phyloP scores from a whole-genome alignment of 2,888 invertebrate species.

The Limnephilus marmoratus region DNA sequence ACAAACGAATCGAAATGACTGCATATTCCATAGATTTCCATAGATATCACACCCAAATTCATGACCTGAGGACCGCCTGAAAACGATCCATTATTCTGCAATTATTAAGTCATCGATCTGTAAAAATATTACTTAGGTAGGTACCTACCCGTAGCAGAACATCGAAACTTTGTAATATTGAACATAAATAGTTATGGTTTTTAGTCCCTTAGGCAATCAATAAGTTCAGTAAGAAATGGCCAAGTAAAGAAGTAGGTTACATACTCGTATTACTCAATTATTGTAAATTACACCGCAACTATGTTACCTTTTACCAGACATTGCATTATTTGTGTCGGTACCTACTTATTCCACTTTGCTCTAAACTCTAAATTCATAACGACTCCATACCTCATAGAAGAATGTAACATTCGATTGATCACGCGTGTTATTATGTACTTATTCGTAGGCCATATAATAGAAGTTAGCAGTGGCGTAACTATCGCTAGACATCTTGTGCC shows the following conservation, averaged over 20 bases:
- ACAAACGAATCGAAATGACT: too few species aligned
- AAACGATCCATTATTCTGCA: too few species aligned
- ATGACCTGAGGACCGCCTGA: too few species aligned
- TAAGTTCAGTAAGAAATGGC: too few species aligned
- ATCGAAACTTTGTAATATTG: too few species aligned
- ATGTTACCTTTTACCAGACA: background rate
- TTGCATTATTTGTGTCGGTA: background rate
- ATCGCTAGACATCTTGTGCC: background rate
- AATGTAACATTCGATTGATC: background rate
- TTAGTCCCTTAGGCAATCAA: too few species aligned
- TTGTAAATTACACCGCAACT: background rate
- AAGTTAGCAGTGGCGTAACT: background rate
- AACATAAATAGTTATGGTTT: too few species aligned
- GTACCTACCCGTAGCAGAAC: too few species aligned
- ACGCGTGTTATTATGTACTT: background rate
- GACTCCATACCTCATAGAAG: background rate
- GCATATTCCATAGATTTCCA: too few species aligned
- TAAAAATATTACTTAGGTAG: too few species aligned
- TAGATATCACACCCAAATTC: too few species aligned
- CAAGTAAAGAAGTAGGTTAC: background rate
- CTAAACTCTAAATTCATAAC: background rate
- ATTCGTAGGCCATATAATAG: background rate
- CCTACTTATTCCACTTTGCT: background rate
- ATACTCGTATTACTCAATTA: background rate
- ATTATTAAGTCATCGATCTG: too few species aligned